Percentiles rank a stretch among this genome's conserved stretches.
phyloP scores from a whole-genome alignment of 2,113 vertebrate genomes.

The Boulengerochromis microlepis region DNA sequence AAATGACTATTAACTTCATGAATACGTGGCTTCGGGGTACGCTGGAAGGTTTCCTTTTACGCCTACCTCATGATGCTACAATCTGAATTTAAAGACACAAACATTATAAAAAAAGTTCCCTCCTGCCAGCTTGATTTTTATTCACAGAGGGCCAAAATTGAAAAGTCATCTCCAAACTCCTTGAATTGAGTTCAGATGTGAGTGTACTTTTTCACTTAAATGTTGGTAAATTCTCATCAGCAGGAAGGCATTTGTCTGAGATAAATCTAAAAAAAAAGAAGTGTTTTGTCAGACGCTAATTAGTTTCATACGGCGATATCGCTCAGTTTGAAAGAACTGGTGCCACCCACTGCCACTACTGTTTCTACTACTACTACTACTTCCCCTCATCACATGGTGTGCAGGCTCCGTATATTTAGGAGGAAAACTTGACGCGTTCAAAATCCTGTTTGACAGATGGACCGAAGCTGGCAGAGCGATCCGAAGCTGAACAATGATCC shows the following conservation, averaged over 20 bases:
- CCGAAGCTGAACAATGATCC: conserved; percentile 19
- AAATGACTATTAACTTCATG: not conserved
- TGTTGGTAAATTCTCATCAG: not conserved
- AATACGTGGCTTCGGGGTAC: not conserved
- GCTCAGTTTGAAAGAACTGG: not conserved
- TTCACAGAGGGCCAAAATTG: not conserved
- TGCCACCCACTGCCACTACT: not conserved
- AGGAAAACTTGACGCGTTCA: not conserved
- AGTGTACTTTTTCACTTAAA: not conserved
- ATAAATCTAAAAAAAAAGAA: not conserved
- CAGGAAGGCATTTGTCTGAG: not conserved
- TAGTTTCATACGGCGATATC: not conserved
- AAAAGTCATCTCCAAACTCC: not conserved
- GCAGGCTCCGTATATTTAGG: not conserved
- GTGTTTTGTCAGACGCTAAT: not conserved
- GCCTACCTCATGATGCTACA: not conserved
- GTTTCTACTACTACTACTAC: not conserved
- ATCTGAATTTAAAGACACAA: not conserved
- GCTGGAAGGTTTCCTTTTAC: not conserved
- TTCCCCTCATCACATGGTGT: not conserved
- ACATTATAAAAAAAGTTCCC: not conserved
- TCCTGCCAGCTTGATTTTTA: not conserved
- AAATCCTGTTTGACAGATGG: conserved; percentile 27
- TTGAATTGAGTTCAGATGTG: not conserved
- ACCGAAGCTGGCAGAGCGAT: conserved; percentile 4